These are phyloP conservation scores for Thalassoma bifasciatum DNA, from an alignment of 2,113 vertebrate genomes.

Conservation along the genomic window DNA sequence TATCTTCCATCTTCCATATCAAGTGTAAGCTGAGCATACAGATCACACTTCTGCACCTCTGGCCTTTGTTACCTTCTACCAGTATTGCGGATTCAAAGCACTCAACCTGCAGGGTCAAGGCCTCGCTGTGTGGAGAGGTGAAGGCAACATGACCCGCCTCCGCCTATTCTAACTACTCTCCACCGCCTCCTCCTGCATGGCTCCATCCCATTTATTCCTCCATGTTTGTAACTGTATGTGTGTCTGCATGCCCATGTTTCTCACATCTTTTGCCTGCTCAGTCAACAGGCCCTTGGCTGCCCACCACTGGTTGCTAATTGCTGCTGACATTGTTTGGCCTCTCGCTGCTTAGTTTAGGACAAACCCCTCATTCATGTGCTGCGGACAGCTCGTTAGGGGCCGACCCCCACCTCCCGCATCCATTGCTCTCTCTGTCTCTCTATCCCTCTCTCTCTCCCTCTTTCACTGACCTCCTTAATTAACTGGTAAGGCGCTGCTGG, in stretches of 20 bases:
- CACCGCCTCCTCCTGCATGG: conserved; percentile 19
- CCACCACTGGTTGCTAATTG: conserved; percentile 87
- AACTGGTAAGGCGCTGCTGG: conserved; percentile 90
- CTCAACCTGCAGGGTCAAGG: conserved; percentile 64
- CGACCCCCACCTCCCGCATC: conserved; percentile 62
- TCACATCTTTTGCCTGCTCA: conserved; percentile 72
- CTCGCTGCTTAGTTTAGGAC: conserved; percentile 89
- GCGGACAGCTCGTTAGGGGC: conserved; percentile 91
- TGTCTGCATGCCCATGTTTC: conserved; percentile 42
- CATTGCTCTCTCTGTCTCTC: conserved; percentile 49
- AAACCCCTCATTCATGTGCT: conserved; percentile 94
- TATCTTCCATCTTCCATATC: conserved; percentile 12
- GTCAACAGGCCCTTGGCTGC: conserved; percentile 78
- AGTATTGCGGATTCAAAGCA: conserved; percentile 54
- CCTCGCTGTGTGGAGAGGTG: conserved; percentile 62
- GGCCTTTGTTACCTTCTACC: conserved; percentile 50
- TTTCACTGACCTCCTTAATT: conserved; percentile 95
- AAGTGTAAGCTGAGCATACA: conserved; percentile 45
- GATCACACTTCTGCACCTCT: conserved; percentile 48
- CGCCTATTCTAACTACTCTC: conserved; percentile 28
- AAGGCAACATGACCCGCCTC: conserved; percentile 71
- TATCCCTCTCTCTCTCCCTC: conserved; percentile 66
- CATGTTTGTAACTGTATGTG: conserved; percentile 48
- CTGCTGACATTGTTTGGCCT: conserved; percentile 91
- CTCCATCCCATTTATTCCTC: conserved; percentile 56